These are phyloP conservation scores for Sebastes glaucus DNA, from an alignment of 2,797 vertebrate species.

Conservation along the genomic window DNA sequence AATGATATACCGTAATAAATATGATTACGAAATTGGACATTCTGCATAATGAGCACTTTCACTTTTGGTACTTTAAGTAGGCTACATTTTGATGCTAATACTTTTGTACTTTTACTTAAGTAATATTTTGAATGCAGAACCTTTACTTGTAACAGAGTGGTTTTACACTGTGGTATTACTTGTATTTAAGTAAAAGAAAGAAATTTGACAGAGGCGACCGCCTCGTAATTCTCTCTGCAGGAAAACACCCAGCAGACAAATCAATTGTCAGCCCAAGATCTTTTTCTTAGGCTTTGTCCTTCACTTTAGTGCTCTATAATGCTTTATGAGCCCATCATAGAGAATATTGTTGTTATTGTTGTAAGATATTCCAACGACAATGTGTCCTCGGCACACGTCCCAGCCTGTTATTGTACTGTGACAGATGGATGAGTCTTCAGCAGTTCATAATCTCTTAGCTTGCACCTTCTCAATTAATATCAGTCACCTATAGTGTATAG, in stretches of 20 bases:
- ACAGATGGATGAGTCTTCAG: constrained; percentile 36
- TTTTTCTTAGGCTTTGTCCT: background rate
- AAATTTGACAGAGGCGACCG: too few relatives aligned
- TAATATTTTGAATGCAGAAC: too few relatives aligned
- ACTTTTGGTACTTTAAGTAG: too few relatives aligned
- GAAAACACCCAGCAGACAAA: background rate
- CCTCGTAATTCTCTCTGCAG: too few relatives aligned
- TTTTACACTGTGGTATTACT: too few relatives aligned
- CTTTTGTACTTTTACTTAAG: too few relatives aligned
- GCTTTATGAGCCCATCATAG: background rate
- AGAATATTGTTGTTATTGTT: background rate
- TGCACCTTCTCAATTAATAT: constrained; percentile 41
- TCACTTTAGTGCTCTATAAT: background rate
- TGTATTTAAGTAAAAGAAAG: too few relatives aligned
- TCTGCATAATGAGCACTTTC: too few relatives aligned
- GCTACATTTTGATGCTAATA: too few relatives aligned
- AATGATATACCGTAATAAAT: too few relatives aligned
- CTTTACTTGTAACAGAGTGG: too few relatives aligned
- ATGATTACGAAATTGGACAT: too few relatives aligned
- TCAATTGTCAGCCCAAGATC: background rate
- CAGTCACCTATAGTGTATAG: constrained; percentile 37
- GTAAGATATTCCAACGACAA: background rate
- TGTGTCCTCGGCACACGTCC: background rate
- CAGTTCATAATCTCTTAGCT: constrained; percentile 46
- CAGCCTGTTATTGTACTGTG: constrained; percentile 17